Conservation (phyloP, 2,888 invertebrate species). For the Eilema caniola region DNA sequence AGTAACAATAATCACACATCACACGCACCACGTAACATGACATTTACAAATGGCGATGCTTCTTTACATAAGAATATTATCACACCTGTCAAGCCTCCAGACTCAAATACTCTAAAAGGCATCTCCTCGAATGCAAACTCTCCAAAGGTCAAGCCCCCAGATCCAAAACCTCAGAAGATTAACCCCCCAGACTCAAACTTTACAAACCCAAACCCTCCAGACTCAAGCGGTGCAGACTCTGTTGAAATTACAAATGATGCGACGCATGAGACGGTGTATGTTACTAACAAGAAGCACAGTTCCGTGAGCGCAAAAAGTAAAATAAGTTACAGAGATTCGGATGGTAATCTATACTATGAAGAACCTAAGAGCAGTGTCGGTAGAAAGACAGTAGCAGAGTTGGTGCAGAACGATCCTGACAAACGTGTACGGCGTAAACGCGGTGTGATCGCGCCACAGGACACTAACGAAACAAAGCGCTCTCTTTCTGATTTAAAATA, state of each 20-base stretch:
- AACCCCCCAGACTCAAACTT: not conserved
- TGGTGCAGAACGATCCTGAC: constrained; percentile 67
- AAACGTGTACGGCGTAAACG: constrained; percentile 69
- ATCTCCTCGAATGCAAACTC: not conserved
- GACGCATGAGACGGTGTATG: constrained; percentile 38
- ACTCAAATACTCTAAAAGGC: not conserved
- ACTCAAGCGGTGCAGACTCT: constrained; percentile 24
- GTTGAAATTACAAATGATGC: constrained; percentile 62
- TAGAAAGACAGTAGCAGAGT: constrained; percentile 73
- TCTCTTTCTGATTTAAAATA: constrained; percentile 78
- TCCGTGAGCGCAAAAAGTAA: constrained; percentile 70
- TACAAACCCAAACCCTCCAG: not conserved
- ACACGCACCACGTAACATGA: constrained; percentile 2
- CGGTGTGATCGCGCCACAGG: constrained; percentile 85
- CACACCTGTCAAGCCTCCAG: not conserved
- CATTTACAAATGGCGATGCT: constrained; percentile 56
- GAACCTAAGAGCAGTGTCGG: constrained; percentile 71
- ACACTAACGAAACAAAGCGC: constrained; percentile 74
- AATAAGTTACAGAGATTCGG: constrained; percentile 64
- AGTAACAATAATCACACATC: constrained; percentile 17
- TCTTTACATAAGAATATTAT: constrained; percentile 17
- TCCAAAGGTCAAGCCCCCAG: not conserved
- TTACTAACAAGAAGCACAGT: constrained; percentile 57
- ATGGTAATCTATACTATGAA: constrained; percentile 55
- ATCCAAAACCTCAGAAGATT: not conserved